These are phyloP conservation scores for Capitulum mitella DNA, from an alignment of 2,888 invertebrate genomes.

Conservation along the genomic window DNA sequence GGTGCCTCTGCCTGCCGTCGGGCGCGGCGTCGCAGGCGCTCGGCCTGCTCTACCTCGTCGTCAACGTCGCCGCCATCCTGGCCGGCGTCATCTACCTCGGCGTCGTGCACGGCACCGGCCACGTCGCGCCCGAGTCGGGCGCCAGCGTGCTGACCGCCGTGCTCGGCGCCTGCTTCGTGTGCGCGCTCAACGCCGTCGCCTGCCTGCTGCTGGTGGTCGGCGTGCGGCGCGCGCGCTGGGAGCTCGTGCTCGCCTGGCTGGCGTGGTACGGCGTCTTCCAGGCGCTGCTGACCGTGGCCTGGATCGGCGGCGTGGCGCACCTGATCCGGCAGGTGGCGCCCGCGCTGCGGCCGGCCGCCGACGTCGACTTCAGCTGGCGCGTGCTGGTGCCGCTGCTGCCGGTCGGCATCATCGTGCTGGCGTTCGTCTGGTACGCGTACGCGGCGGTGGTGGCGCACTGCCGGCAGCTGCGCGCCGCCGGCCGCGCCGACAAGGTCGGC, in stretches of 20 bases:
- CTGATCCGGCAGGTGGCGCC: background rate
- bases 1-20: background rate
- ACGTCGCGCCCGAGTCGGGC: background rate
- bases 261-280: constrained; percentile 17
- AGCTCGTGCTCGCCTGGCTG: constrained; percentile 2
- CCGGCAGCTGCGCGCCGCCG: background rate
- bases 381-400: constrained; percentile 13
- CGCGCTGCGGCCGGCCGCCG: background rate
- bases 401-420: constrained; percentile 11
- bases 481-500: background rate
- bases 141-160: background rate
- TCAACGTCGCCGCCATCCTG: background rate
- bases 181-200: background rate
- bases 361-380: background rate
- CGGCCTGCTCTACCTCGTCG: background rate
- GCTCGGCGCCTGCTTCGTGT: background rate
- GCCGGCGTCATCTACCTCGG: background rate
- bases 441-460: background rate
- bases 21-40: background rate
- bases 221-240: background rate
- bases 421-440: constrained; percentile 9
- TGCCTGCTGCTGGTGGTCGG: constrained; percentile 1
- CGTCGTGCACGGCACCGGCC: background rate
- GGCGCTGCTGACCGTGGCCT: background rate
- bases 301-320: constrained; percentile 1